Evolutionary conservation across 37 sponge, comb jelly and placozoan species (phyloP).

Genomic region (Diacarnus erythraeanus): DNA sequence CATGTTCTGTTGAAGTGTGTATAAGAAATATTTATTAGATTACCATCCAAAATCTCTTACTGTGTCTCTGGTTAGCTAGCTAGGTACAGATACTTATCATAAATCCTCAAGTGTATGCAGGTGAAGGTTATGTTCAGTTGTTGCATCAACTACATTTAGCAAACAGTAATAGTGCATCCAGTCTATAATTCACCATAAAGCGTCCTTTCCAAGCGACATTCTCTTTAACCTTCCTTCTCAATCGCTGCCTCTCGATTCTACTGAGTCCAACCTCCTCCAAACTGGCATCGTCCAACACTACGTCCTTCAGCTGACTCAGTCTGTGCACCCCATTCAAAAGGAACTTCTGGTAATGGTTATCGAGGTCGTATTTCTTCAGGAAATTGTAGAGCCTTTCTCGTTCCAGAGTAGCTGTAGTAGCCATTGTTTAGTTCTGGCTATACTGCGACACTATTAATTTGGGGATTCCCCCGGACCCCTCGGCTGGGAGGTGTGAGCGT

Average conservation of each 20-base stretch:
- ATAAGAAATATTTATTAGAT: no score
- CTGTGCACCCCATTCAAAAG: conserved; percentile 32
- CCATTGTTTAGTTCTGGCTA: neutral
- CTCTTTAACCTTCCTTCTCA: conserved; percentile 47
- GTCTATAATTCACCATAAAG: conserved; percentile 43
- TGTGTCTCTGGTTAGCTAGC: no score
- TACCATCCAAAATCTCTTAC: no score
- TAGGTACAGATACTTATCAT: no score
- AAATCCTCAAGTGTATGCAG: no score
- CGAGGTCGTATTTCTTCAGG: conserved; percentile 55
- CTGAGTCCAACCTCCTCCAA: conserved; percentile 50
- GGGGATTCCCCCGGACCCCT: neutral
- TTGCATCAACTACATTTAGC: no score
- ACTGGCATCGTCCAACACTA: conserved; percentile 14
- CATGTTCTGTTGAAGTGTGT: no score
- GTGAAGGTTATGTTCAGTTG: no score
- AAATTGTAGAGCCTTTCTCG: conserved; percentile 53
- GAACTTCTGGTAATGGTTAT: conserved; percentile 35
- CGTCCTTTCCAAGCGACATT: conserved; percentile 38
- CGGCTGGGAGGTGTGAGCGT: neutral
- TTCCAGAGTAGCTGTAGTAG: conserved; percentile 8
- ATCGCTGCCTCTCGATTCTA: conserved; percentile 41
- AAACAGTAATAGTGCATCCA: no score
- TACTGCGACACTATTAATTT: neutral
- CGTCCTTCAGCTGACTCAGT: conserved; percentile 54